Evolutionary conservation across 2,888 invertebrate species (phyloP).

Genomic region (Rhorus exstirpatorius): DNA sequence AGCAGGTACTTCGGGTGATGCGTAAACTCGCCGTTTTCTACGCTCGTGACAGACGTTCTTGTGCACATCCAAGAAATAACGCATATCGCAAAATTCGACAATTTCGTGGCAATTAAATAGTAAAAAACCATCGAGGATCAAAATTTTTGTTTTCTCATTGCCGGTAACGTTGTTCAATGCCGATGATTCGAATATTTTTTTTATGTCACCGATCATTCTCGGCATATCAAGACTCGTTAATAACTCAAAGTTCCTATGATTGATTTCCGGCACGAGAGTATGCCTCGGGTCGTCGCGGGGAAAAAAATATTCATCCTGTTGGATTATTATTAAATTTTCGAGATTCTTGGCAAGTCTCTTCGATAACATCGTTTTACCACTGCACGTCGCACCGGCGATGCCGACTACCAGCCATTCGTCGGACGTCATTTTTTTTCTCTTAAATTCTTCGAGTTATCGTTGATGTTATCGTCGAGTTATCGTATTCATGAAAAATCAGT

Average conservation of each 20-base stretch:
- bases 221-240: slow-evolving; percentile 91
- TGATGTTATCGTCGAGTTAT: no score
- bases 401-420: slow-evolving; percentile 89
- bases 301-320: slow-evolving; percentile 93
- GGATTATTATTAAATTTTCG: slow-evolving; percentile 87
- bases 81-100: slow-evolving; percentile 89
- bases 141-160: slow-evolving; percentile 85
- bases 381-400: slow-evolving; percentile 93
- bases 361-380: slow-evolving; percentile 93
- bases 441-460: no score
- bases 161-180: slow-evolving; percentile 79
- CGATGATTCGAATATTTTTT: slow-evolving; percentile 82
- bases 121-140: slow-evolving; percentile 93
- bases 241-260: slow-evolving; percentile 92
- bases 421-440: slow-evolving; percentile 13
- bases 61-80: slow-evolving; percentile 91
- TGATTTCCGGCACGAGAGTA: slow-evolving; percentile 88
- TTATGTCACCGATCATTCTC: slow-evolving; percentile 89
- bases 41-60: slow-evolving; percentile 90
- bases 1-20: slow-evolving; percentile 94
- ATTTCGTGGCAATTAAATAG: slow-evolving; percentile 91
- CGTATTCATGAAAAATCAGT: no score
- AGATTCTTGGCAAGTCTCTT: slow-evolving; percentile 87
- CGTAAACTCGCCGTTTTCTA: slow-evolving; percentile 90
- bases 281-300: slow-evolving; percentile 90